Conservation (phyloP, 2,113 vertebrate species). For the Cinclus cinclus region DNA sequence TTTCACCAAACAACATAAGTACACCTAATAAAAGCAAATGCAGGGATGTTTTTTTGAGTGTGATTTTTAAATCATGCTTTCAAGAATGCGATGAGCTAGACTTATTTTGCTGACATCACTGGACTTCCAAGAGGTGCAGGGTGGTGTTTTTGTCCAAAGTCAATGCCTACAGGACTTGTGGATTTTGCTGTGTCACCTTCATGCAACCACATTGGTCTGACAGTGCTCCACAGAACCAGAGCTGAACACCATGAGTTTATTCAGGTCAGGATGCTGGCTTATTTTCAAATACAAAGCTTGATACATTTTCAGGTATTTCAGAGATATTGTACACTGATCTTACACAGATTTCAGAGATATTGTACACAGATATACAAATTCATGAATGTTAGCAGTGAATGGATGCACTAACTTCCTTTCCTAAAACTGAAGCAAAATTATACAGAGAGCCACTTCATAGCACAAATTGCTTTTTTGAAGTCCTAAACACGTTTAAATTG, state of each 20-base stretch:
- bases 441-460: background rate
- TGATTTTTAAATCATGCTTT: background rate
- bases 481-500: background rate
- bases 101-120: background rate
- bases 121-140: background rate
- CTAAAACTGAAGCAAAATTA: background rate
- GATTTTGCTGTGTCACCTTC: background rate
- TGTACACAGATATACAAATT: background rate
- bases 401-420: background rate
- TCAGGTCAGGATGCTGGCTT: background rate
- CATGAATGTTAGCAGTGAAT: background rate
- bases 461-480: background rate
- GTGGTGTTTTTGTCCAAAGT: background rate
- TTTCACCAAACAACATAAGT: background rate
- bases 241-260: background rate
- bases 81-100: background rate
- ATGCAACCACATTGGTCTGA: background rate
- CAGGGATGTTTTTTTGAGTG: background rate
- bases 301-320: background rate
- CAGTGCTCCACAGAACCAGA: background rate
- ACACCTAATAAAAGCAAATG: background rate
- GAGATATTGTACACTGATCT: background rate
- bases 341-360: background rate
- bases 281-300: background rate
- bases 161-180: rapidly evolving